phyloP scores from a whole-genome alignment of 2,113 vertebrate genomes.

The Empidonax traillii region DNA sequence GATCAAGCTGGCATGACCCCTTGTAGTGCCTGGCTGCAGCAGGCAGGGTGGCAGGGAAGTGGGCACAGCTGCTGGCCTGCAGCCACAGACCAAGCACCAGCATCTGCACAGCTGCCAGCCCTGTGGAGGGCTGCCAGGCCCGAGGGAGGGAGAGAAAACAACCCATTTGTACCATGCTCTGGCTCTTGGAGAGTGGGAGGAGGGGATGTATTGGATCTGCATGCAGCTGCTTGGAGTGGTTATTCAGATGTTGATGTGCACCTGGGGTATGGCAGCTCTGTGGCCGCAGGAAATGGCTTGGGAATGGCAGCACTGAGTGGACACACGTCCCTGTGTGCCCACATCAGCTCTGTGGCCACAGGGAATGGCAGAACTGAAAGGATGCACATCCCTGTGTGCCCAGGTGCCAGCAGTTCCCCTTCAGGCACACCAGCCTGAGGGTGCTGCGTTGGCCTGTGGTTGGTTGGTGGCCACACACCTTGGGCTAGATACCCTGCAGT shows the following conservation, averaged over 20 bases:
- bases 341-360: background rate
- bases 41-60: rapidly evolving
- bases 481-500: background rate
- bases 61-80: background rate
- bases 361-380: background rate
- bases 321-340: background rate
- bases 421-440: background rate
- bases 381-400: background rate
- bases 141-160: background rate
- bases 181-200: background rate
- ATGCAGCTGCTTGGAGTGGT: background rate
- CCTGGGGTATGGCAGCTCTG: background rate
- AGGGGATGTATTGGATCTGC: background rate
- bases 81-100: background rate
- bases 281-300: rapidly evolving
- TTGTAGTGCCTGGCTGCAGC: background rate
- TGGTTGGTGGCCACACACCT: rapidly evolving
- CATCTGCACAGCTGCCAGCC: background rate
- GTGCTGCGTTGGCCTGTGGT: background rate
- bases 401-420: background rate
- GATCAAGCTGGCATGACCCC: background rate
- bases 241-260: background rate
- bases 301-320: background rate
- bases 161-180: background rate
- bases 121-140: background rate